A percentile compares a stretch with the other conserved stretches of the same genome.
phyloP scores from a whole-genome alignment of 1,140 invertebrate species.

The Pantala flavescens region DNA sequence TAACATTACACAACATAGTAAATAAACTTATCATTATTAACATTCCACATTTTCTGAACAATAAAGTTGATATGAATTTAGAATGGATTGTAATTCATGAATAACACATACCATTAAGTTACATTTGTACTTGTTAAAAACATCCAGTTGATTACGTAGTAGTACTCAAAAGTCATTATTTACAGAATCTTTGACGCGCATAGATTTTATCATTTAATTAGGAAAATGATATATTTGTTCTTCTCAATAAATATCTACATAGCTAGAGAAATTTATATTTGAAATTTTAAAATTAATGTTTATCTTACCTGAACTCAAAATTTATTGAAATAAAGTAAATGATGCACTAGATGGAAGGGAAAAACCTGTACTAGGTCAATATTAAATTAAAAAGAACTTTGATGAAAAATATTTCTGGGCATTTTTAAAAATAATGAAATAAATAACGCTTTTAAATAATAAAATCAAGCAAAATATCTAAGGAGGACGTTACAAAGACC shows the following conservation, averaged over 20 bases:
- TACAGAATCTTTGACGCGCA: background rate
- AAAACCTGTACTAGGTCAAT: background rate
- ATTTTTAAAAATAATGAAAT: no score
- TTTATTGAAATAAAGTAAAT: no score
- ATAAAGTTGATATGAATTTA: constrained; percentile 2
- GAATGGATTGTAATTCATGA: background rate
- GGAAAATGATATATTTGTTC: background rate
- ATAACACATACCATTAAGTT: constrained; percentile 8
- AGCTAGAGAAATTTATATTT: background rate
- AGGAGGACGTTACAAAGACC: no score
- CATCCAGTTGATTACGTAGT: background rate
- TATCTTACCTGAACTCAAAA: no score
- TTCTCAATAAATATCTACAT: background rate
- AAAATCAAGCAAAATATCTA: no score
- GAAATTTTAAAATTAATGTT: no score
- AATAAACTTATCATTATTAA: background rate
- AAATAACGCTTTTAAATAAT: no score
- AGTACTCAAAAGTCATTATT: constrained; percentile 2
- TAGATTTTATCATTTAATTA: background rate
- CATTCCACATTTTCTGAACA: background rate
- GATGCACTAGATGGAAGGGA: no score
- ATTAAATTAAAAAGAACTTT: background rate
- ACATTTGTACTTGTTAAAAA: constrained; percentile 7
- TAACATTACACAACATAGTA: background rate
- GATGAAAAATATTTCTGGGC: no score